phyloP scores from a whole-genome alignment of 1,140 invertebrate species.

The Pogonomyrmex californicus region DNA sequence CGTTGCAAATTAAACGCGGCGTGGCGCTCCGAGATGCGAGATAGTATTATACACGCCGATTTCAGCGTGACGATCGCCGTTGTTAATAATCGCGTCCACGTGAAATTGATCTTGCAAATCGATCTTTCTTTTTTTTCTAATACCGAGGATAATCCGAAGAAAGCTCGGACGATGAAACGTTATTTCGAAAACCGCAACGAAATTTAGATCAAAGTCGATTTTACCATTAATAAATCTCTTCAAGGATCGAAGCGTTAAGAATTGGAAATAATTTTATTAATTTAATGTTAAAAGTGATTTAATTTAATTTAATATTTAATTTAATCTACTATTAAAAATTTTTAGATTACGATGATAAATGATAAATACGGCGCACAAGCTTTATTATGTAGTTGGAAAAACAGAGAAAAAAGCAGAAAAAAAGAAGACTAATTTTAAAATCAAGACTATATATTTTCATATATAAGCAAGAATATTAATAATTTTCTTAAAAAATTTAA shows the following conservation, averaged over 20 bases:
- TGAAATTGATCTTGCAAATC: constrained; percentile 54
- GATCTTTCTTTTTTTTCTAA: not conserved
- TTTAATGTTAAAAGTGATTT: too few relatives aligned
- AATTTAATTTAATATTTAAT: too few relatives aligned
- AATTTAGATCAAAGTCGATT: not conserved
- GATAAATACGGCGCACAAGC: not conserved
- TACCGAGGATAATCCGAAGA: not conserved
- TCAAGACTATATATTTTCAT: too few relatives aligned
- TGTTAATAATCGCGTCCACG: constrained; percentile 41
- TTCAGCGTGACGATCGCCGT: constrained; percentile 53
- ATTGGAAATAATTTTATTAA: not conserved
- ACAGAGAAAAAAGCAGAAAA: not conserved
- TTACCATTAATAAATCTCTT: not conserved
- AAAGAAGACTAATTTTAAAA: too few relatives aligned
- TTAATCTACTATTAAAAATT: too few relatives aligned
- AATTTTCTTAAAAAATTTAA: too few relatives aligned
- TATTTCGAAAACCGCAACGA: not conserved
- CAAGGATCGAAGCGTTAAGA: not conserved
- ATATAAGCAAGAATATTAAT: too few relatives aligned
- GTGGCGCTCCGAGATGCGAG: constrained; percentile 41
- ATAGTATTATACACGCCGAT: constrained; percentile 54
- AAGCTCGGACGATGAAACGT: not conserved
- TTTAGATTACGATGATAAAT: not conserved
- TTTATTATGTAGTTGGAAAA: not conserved
- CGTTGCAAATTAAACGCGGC: constrained; percentile 44